Evolutionary conservation across 1,140 invertebrate species (phyloP).

Genomic region (Portunus trituberculatus): DNA sequence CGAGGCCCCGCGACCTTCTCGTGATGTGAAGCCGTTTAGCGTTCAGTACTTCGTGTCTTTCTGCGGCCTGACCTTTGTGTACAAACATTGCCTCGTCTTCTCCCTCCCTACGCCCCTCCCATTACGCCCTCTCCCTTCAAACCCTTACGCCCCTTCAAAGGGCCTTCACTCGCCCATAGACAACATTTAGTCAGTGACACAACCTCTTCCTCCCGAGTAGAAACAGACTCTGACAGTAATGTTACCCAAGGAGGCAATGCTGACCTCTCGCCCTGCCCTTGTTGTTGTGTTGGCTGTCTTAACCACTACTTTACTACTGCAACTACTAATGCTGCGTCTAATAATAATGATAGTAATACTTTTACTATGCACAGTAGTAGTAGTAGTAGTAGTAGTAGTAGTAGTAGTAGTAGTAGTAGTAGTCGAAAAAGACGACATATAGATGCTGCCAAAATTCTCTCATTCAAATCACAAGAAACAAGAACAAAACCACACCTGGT

Average conservation of each 20-base stretch:
- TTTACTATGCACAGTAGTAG: too few species aligned
- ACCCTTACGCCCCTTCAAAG: background rate
- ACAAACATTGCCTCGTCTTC: background rate
- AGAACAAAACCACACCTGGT: background rate
- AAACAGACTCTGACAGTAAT: background rate
- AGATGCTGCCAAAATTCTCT: too few species aligned
- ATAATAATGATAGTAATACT: too few species aligned
- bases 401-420: too few species aligned
- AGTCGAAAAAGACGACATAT: too few species aligned
- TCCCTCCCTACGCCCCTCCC: background rate
- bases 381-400: too few species aligned
- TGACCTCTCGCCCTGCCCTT: too few species aligned
- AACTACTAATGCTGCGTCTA: too few species aligned
- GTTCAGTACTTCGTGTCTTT: background rate
- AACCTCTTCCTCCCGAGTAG: background rate
- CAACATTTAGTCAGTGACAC: background rate
- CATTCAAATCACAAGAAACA: background rate
- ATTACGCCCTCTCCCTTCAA: background rate
- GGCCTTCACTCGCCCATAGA: background rate
- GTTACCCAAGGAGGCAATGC: background rate
- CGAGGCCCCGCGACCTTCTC: background rate
- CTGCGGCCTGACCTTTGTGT: background rate
- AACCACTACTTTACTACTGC: too few species aligned
- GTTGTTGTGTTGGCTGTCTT: too few species aligned
- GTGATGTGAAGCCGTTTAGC: conserved; percentile 20